Percentiles rank a stretch among this genome's conserved stretches.
phyloP scores from a whole-genome alignment of 2,888 invertebrate species.

The Acronicta leporina region DNA sequence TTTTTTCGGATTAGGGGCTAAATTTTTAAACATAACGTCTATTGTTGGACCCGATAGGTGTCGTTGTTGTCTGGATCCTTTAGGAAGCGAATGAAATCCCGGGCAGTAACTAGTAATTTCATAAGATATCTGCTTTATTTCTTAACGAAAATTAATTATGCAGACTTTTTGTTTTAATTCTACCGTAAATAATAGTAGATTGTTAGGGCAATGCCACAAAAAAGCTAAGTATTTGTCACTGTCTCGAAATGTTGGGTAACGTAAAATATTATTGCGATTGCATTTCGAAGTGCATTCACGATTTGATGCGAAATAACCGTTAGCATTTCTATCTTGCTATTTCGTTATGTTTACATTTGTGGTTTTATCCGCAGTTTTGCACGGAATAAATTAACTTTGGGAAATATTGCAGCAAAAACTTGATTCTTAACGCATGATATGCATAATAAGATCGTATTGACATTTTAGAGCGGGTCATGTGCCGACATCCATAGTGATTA shows the following conservation, averaged over 20 bases:
- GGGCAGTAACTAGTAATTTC: too few species aligned
- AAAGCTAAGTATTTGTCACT: conserved; percentile 22
- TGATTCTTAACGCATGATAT: not conserved
- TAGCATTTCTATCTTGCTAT: conserved; percentile 33
- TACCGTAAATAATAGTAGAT: conserved; percentile 10
- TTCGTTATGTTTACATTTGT: conserved; percentile 4
- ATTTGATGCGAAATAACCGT: conserved; percentile 39
- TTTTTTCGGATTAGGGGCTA: too few species aligned
- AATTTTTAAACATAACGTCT: too few species aligned
- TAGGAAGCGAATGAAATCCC: too few species aligned
- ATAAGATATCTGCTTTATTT: too few species aligned
- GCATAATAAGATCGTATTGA: not conserved
- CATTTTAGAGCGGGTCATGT: not conserved
- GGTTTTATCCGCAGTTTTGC: conserved; percentile 1
- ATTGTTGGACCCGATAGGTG: too few species aligned
- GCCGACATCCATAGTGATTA: too few species aligned
- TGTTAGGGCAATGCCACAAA: conserved; percentile 13
- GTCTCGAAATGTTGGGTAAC: conserved; percentile 29
- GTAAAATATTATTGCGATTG: conserved; percentile 33
- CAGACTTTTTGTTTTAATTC: not conserved
- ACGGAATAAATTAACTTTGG: conserved; percentile 15
- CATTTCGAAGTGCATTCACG: conserved; percentile 27
- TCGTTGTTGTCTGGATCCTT: too few species aligned
- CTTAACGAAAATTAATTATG: too few species aligned
- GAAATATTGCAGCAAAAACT: conserved; percentile 4